Evolutionary conservation across 2,113 vertebrate genomes (phyloP), one percentile per base, ranked within the genome.

Genomic region (Alces alces): DNA sequence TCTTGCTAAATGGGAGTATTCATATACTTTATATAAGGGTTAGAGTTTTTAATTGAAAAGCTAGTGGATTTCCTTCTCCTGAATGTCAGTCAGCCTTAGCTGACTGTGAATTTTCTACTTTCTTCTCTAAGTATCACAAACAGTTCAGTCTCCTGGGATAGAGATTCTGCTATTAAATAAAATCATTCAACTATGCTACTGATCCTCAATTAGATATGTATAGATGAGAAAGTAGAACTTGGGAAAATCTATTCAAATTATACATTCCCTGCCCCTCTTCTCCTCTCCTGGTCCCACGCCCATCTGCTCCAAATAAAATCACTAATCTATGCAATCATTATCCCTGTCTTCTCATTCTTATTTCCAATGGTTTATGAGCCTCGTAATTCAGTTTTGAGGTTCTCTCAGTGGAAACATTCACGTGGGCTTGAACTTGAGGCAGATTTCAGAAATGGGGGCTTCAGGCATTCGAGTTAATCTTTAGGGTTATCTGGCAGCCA

Each of bases 1-100:
- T 89, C 15, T 96, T 86, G 39, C 86, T 94, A 93, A 97, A 82
- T 85, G 64, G 36, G 36, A 60, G 3, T 64, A 60, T 95, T 96
- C 92, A 60, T 83, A 36, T 36, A 47, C 61, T 95, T 95, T 88
- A 70, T 88, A 12, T 88, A 47, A 93, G 13, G 13, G 39, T 95
- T 73, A 90, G 30, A 23, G 30, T 30, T 89, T 91, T 85, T 58
- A 93, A 89, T 8, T 57, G 43, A 23, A 91, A 79, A 58, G n/a
- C 23, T 89, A 64, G 64, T 87, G 30, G 30, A 89, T 89, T 95
- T 78, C 23, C 28, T 83, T 92, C 15, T 28, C 8, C 16, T 55
- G 45, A 94, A 79, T 86, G 50, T 70, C 57, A 86, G 27, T 78
- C 85, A 90, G n/a, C 55, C 58, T 70, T 70, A 39, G 66, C 66